These are phyloP conservation scores for Motacilla alba DNA, from an alignment of 2,113 vertebrate genomes.

Conservation along the genomic window DNA sequence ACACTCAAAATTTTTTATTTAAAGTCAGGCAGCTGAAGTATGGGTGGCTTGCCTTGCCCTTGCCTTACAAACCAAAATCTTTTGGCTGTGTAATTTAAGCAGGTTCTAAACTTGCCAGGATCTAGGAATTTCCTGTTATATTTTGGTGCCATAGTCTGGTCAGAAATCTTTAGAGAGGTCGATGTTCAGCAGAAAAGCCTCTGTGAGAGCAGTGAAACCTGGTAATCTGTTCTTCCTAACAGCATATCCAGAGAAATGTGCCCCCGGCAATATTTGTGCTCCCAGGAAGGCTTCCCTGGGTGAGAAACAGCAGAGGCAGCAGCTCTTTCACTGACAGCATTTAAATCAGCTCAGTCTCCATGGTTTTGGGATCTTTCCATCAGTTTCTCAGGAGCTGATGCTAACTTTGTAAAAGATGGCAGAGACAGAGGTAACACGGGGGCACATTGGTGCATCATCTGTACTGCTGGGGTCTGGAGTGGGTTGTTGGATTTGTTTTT, in stretches of 20 bases:
- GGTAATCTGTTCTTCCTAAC: background rate
- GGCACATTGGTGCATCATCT: background rate
- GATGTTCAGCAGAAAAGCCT: background rate
- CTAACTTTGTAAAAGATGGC: background rate
- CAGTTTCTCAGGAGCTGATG: background rate
- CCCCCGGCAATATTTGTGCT: background rate
- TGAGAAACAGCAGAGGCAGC: background rate
- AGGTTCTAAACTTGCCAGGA: background rate
- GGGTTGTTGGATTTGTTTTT: background rate
- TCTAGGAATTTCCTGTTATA: background rate
- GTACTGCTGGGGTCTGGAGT: background rate
- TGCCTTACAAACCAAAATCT: background rate
- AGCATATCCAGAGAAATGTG: accelerated
- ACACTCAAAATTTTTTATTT: background rate
- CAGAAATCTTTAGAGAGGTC: background rate
- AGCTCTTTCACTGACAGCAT: background rate
- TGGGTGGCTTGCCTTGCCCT: background rate
- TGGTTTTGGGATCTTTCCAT: background rate
- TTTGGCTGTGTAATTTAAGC: background rate
- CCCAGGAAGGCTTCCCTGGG: background rate
- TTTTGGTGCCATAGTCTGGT: background rate
- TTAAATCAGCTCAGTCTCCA: background rate
- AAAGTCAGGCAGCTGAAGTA: background rate
- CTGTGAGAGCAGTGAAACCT: background rate
- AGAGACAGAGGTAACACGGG: background rate